A percentile compares a stretch with the other conserved stretches of the same genome.
Evolutionary conservation across 2,888 invertebrate genomes (phyloP).

Genomic region (Myopa testacea): DNA sequence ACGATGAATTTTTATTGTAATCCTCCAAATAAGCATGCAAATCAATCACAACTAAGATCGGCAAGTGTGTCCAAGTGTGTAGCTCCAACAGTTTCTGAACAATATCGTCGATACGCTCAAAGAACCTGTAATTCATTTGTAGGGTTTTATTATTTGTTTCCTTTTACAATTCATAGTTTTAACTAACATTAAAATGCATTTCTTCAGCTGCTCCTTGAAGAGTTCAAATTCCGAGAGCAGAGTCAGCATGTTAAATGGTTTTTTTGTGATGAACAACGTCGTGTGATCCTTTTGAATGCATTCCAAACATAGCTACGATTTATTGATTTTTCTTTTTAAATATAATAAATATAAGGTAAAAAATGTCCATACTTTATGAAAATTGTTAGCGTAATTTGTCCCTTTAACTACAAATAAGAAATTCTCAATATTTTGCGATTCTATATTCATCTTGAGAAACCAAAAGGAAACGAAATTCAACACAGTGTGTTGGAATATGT

Average conservation of each 20-base stretch:
- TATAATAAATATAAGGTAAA: neutral
- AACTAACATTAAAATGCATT: constrained; percentile 47
- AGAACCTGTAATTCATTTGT: constrained; percentile 32
- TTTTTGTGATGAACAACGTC: constrained; percentile 41
- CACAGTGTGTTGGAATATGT: too few relatives aligned
- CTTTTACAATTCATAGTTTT: neutral
- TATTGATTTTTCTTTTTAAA: neutral
- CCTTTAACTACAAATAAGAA: constrained; percentile 35
- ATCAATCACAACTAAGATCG: constrained; percentile 55
- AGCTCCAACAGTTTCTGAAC: constrained; percentile 51
- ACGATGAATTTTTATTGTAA: neutral
- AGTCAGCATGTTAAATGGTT: constrained; percentile 39
- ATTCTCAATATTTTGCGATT: constrained; percentile 36
- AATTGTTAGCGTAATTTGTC: constrained; percentile 22
- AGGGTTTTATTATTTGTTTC: neutral
- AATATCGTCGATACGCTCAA: constrained; percentile 52
- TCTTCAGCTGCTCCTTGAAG: constrained; percentile 48
- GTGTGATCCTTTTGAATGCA: constrained; percentile 43
- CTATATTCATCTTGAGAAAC: constrained; percentile 40
- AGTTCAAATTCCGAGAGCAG: constrained; percentile 33
- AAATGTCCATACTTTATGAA: constrained; percentile 39
- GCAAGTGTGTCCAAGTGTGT: constrained; percentile 48
- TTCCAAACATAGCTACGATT: constrained; percentile 50
- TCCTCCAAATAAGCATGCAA: constrained; percentile 38
- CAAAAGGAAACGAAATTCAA: too few relatives aligned